phyloP scores from a whole-genome alignment of 2,113 vertebrate species.

The Ciconia boyciana region DNA sequence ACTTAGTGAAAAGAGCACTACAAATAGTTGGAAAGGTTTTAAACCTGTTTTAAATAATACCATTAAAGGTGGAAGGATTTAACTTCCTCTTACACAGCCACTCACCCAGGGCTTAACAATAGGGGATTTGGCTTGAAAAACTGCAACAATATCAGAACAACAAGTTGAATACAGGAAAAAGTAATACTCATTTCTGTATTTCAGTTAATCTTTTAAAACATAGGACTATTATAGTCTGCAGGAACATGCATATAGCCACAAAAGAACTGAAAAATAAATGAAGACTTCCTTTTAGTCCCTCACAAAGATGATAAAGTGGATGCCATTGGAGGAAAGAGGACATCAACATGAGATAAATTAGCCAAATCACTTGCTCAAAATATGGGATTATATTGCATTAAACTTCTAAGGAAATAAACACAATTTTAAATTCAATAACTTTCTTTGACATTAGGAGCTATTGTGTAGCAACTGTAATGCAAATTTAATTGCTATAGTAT shows the following conservation, averaged over 20 bases:
- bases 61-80: not conserved
- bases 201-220: conserved; percentile 25
- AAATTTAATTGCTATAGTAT: not conserved
- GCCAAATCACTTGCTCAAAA: not conserved
- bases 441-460: not conserved
- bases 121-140: conserved; percentile 11
- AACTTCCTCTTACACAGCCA: not conserved
- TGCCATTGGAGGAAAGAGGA: not conserved
- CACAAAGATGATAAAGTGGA: not conserved
- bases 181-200: not conserved
- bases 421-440: conserved; percentile 15
- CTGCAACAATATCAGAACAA: not conserved
- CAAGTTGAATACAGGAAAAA: not conserved
- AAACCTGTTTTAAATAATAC: conserved; percentile 32
- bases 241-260: not conserved
- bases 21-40: not conserved
- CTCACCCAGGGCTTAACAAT: not conserved
- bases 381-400: not conserved
- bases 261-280: not conserved
- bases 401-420: not conserved
- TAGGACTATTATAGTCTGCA: not conserved
- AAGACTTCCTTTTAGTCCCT: not conserved
- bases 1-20: not conserved
- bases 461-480: not conserved
- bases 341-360: not conserved